phyloP scores from a whole-genome alignment of 2,113 vertebrate species.

The Condylura cristata region DNA sequence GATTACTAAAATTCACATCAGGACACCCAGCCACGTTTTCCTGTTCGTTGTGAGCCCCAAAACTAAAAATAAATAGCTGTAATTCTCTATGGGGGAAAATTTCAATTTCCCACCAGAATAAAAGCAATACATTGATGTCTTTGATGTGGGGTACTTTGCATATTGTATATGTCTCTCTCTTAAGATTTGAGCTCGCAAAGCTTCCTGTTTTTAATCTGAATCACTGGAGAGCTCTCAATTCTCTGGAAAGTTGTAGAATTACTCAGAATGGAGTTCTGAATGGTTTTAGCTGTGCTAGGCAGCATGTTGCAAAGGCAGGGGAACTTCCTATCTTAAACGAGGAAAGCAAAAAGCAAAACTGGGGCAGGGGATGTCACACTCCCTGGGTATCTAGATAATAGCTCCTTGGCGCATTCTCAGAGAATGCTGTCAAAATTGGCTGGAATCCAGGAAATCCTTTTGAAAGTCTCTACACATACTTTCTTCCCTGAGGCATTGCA shows the following conservation, averaged over 20 bases:
- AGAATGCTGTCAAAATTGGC: constrained; percentile 55
- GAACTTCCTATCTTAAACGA: constrained; percentile 50
- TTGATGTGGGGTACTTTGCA: not conserved
- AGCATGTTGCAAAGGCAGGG: not conserved
- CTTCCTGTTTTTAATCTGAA: constrained; percentile 39
- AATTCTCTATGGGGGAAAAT: not conserved
- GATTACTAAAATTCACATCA: not conserved
- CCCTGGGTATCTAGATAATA: constrained; percentile 58
- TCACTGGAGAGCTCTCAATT: not conserved
- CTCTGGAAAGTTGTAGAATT: constrained; percentile 26
- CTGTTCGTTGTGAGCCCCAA: not conserved
- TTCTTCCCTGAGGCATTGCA: not conserved
- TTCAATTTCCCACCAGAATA: not conserved
- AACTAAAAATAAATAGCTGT: not conserved
- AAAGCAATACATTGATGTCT: not conserved
- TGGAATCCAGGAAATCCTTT: constrained; percentile 48
- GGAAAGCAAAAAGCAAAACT: constrained; percentile 56
- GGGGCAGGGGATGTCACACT: constrained; percentile 44
- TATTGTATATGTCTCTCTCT: accelerated
- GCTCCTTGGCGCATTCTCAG: constrained; percentile 31
- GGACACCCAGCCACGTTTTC: not conserved
- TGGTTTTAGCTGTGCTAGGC: constrained; percentile 8
- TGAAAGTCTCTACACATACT: constrained; percentile 9
- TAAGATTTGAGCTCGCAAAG: not conserved
- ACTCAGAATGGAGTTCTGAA: constrained; percentile 29